phyloP scores from a whole-genome alignment of 2,113 vertebrate genomes.

The Tetrao urogallus region DNA sequence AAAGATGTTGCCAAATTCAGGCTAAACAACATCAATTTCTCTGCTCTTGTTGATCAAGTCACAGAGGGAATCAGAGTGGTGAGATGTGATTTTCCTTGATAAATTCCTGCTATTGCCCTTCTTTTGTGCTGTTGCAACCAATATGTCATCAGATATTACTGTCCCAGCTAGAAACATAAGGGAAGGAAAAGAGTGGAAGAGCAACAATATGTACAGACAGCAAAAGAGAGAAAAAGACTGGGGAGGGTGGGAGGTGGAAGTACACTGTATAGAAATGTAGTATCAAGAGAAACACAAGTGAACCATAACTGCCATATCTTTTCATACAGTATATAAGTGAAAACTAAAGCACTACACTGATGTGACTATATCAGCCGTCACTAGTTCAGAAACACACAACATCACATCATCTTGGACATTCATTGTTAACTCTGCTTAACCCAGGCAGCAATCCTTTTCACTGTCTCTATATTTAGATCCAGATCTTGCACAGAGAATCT shows the following conservation, averaged over 20 bases:
- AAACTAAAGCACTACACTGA: not conserved
- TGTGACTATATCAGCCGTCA: rapidly evolving
- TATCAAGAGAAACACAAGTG: not conserved
- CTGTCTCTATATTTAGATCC: not conserved
- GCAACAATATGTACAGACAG: not conserved
- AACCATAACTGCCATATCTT: not conserved
- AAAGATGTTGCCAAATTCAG: not conserved
- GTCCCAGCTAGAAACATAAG: not conserved
- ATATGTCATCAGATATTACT: not conserved
- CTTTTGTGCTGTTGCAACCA: not conserved
- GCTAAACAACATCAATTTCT: not conserved
- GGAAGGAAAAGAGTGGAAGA: not conserved
- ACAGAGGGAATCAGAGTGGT: not conserved
- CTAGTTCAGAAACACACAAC: not conserved
- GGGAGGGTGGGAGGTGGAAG: not conserved
- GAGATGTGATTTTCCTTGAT: not conserved
- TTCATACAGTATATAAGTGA: not conserved
- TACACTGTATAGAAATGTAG: not conserved
- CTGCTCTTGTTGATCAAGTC: not conserved
- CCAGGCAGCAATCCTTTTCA: not conserved
- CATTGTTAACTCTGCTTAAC: not conserved
- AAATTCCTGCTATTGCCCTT: not conserved
- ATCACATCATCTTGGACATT: not conserved
- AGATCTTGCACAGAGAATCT: not conserved
- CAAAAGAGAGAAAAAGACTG: not conserved